These are phyloP conservation scores for Ophiothrix spiculata DNA, from an alignment of 35 echinoderm and acorn worm species.

Conservation along the genomic window DNA sequence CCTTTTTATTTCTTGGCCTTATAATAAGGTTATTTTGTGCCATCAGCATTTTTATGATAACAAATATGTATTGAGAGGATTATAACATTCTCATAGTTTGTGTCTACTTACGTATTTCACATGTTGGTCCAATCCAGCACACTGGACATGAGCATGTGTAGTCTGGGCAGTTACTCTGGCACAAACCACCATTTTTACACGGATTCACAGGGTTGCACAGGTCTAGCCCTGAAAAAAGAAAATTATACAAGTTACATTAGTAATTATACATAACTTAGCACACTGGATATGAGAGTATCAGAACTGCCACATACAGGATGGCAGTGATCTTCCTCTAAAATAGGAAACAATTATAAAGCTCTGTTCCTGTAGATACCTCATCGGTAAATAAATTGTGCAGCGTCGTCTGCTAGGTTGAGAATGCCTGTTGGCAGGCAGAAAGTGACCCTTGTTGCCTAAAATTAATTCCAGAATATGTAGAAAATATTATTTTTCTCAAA, in stretches of 20 bases:
- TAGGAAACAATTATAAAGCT: not conserved
- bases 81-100: no score
- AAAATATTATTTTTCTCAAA: no score
- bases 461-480: no score
- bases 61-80: no score
- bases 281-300: not conserved
- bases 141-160: constrained; percentile 36
- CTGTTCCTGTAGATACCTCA: no score
- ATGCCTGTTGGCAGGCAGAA: no score
- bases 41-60: no score
- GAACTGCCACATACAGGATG: not conserved
- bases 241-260: not conserved
- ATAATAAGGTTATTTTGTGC: no score
- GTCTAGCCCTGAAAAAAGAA: constrained; percentile 24
- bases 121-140: constrained; percentile 35
- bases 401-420: no score
- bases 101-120: constrained; percentile 32
- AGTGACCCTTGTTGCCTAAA: no score
- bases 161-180: constrained; percentile 21
- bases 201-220: constrained; percentile 35
- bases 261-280: not conserved
- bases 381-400: no score
- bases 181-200: constrained; percentile 67
- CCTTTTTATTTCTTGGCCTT: no score
- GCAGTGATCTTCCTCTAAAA: not conserved